A percentile compares a stretch with the other conserved stretches of the same genome.
Evolutionary conservation across 2,113 vertebrate genomes (phyloP).

Genomic region (Malurus elegans): DNA sequence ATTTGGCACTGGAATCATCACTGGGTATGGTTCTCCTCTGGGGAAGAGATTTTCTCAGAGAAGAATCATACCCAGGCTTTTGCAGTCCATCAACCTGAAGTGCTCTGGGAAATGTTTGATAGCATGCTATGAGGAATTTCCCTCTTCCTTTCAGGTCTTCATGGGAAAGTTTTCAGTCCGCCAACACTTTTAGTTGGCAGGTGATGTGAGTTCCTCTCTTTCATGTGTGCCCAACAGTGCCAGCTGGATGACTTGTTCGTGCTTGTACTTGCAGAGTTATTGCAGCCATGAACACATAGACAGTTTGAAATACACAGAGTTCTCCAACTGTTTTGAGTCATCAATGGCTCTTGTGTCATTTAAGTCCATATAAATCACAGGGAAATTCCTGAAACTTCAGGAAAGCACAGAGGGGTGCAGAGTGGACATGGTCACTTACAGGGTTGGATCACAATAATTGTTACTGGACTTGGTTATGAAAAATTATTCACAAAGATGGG

Average conservation of each 20-base stretch:
- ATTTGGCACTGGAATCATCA: not conserved
- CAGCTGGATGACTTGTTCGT: not conserved
- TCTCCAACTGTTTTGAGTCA: not conserved
- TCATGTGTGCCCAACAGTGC: not conserved
- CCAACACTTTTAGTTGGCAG: not conserved
- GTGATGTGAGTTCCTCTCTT: not conserved
- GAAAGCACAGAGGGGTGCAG: accelerated
- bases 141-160: not conserved
- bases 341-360: not conserved
- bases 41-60: not conserved
- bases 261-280: not conserved
- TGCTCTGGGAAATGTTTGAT: not conserved
- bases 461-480: not conserved
- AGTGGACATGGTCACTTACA: accelerated
- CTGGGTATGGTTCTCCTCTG: not conserved
- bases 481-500: not conserved
- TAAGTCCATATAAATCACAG: accelerated
- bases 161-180: slow-evolving; percentile 1
- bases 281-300: not conserved
- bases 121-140: not conserved
- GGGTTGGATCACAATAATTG: not conserved
- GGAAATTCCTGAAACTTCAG: not conserved
- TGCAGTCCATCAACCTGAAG: not conserved
- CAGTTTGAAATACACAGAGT: not conserved
- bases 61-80: not conserved